phyloP scores from a whole-genome alignment of 2,888 invertebrate species.

The Tetanocera ferruginea region DNA sequence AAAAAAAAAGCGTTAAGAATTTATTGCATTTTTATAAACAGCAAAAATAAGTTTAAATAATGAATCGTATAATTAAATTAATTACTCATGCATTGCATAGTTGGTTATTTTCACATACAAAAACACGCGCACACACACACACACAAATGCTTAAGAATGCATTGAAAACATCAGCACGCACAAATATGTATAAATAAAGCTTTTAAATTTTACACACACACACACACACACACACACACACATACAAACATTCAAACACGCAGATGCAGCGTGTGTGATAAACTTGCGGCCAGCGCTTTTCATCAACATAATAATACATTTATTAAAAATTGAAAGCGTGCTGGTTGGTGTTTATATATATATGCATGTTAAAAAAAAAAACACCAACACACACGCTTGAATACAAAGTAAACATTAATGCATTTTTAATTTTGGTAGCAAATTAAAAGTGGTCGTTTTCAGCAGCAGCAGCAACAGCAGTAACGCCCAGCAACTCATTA shows the following conservation, averaged over 20 bases:
- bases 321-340: slow-evolving; percentile 18
- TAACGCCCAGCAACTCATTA: slow-evolving; percentile 16
- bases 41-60: slow-evolving; percentile 22
- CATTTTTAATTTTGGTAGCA: slow-evolving; percentile 31
- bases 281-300: slow-evolving; percentile 3
- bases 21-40: slow-evolving; percentile 23
- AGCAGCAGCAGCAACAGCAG: background rate
- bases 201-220: background rate
- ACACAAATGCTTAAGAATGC: background rate
- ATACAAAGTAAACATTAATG: slow-evolving; percentile 20
- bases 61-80: slow-evolving; percentile 25
- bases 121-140: background rate
- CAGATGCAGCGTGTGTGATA: background rate
- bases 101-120: background rate
- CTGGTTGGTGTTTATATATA: background rate
- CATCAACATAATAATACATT: slow-evolving; percentile 17
- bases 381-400: background rate
- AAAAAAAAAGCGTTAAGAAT: background rate
- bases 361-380: background rate
- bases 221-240: background rate
- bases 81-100: background rate
- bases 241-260: background rate
- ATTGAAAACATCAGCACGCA: too few species aligned
- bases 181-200: too few species aligned
- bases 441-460: slow-evolving; percentile 23